A percentile compares a stretch with the other conserved stretches of the same genome.
phyloP scores from a whole-genome alignment of 1,140 invertebrate genomes.

The Conus ventricosus region DNA sequence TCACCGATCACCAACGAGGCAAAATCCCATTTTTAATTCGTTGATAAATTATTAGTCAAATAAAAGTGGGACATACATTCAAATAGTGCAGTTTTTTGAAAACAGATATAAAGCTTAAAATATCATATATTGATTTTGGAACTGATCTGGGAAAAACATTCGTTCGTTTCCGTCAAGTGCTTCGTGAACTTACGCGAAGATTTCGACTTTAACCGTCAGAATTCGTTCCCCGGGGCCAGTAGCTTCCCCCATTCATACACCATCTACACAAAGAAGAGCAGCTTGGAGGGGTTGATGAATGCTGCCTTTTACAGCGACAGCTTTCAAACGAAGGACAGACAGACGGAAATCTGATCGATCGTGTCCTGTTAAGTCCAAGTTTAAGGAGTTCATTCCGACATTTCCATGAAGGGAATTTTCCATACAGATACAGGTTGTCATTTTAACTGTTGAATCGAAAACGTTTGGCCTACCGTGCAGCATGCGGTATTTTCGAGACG shows the following conservation, averaged over 20 bases:
- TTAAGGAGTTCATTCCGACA: constrained; percentile 97
- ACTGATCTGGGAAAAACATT: not conserved
- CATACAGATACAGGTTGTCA: too few species aligned
- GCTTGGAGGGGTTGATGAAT: constrained; percentile 88
- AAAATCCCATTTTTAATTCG: not conserved
- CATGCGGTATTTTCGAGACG: too few species aligned
- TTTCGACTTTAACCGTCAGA: not conserved
- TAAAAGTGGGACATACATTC: too few species aligned
- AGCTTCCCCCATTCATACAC: not conserved
- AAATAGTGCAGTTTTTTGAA: too few species aligned
- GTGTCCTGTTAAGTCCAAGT: constrained; percentile 91
- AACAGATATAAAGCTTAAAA: not conserved
- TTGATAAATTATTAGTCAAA: not conserved
- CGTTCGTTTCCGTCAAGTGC: not conserved
- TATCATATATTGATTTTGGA: not conserved
- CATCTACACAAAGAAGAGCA: not conserved
- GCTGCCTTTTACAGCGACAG: constrained; percentile 95
- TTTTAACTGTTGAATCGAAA: too few species aligned
- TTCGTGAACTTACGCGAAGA: not conserved
- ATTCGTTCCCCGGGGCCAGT: not conserved
- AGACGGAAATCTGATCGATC: constrained; percentile 82
- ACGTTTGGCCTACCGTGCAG: too few species aligned
- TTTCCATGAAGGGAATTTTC: constrained; percentile 83
- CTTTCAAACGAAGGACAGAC: constrained; percentile 79
- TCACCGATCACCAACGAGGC: not conserved